Percentiles rank a stretch among this genome's conserved stretches.
Evolutionary conservation across 2,113 vertebrate species (phyloP).

Genomic region (Odontophorus gujanensis): DNA sequence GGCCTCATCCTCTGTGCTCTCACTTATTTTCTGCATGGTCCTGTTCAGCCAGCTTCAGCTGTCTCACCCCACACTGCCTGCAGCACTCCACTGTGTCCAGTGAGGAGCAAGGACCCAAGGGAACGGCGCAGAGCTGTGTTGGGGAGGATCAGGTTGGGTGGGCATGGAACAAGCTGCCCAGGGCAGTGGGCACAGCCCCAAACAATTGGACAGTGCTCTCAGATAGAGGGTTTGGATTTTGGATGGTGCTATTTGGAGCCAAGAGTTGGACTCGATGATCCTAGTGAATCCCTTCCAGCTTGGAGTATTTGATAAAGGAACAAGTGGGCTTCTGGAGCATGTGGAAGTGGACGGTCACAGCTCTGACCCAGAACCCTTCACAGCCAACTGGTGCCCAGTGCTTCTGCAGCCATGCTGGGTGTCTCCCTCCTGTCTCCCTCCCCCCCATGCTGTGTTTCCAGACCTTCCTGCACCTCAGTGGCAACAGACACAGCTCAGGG

Average conservation of each 20-base stretch:
- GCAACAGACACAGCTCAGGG: neutral
- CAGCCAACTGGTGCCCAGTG: neutral
- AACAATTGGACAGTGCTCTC: neutral
- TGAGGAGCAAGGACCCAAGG: neutral
- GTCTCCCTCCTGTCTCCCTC: neutral
- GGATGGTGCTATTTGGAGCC: neutral
- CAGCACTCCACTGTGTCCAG: neutral
- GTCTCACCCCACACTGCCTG: neutral
- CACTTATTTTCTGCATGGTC: neutral
- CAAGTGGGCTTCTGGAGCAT: neutral
- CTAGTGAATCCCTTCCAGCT: neutral
- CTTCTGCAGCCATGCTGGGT: neutral
- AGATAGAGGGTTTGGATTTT: neutral
- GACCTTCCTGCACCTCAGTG: neutral
- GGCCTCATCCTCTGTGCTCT: neutral
- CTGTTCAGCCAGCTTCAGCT: constrained; percentile 11
- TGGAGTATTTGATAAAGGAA: neutral
- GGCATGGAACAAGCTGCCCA: neutral
- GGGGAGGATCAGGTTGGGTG: neutral
- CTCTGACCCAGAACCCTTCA: neutral
- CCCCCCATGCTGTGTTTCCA: neutral
- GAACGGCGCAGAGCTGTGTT: neutral
- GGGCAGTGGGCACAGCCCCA: neutral
- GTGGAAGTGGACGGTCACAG: neutral
- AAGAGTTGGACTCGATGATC: neutral